Percentiles rank a stretch among this genome's conserved stretches.
Conservation (phyloP, 92 coral and sea anemone genomes). For the Scolanthus callimorphus region DNA sequence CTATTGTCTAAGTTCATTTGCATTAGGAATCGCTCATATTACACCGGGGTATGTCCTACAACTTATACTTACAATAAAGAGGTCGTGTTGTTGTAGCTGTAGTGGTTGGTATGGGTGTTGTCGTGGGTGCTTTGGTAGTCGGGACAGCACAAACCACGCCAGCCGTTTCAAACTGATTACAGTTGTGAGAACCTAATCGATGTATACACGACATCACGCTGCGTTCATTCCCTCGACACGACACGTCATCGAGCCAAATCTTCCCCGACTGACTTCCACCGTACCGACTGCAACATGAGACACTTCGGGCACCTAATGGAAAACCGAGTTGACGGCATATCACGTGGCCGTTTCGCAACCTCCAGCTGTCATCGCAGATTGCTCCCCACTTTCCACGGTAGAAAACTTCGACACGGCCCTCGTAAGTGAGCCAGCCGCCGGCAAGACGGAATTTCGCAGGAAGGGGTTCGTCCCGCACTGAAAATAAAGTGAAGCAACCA, state of each 20-base stretch:
- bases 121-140: not conserved
- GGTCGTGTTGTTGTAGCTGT: not conserved
- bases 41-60: too few species aligned
- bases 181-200: conserved; percentile 10
- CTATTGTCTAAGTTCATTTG: too few species aligned
- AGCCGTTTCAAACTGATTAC: conserved; percentile 33
- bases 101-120: not conserved
- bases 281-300: conserved; percentile 2
- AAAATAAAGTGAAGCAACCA: too few species aligned
- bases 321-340: conserved; percentile 25
- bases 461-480: not conserved
- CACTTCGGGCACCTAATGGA: not conserved
- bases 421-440: conserved; percentile 12
- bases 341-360: conserved; percentile 16
- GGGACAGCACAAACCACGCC: conserved; percentile 25
- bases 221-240: conserved; percentile 14
- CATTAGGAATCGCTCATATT: too few species aligned
- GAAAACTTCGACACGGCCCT: conserved; percentile 22
- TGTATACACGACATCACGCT: conserved; percentile 7
- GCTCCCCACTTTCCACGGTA: conserved; percentile 21
- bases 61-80: not conserved
- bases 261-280: conserved; percentile 2
- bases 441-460: conserved; percentile 11
- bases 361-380: conserved; percentile 21
- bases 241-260: conserved; percentile 23